phyloP scores from a whole-genome alignment of 1,140 invertebrate species.

The Hyphantria cunea region DNA sequence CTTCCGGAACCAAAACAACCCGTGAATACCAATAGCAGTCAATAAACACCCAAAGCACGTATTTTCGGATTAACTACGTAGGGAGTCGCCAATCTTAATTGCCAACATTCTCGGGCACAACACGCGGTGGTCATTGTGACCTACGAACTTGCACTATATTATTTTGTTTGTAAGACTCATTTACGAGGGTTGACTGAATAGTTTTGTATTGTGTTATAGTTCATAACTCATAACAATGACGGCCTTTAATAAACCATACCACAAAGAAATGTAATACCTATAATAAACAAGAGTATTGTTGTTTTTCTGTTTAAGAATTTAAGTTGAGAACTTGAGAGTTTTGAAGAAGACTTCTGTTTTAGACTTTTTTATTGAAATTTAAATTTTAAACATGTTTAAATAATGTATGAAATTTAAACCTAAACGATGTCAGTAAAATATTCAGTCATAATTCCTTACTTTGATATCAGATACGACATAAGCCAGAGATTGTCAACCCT shows the following conservation, averaged over 20 bases:
- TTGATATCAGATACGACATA: slow-evolving; percentile 25
- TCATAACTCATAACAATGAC: slow-evolving; percentile 29
- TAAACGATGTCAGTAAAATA: slow-evolving; percentile 12
- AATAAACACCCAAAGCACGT: slow-evolving; percentile 74
- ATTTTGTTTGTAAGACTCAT: slow-evolving; percentile 61
- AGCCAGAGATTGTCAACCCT: slow-evolving; percentile 62
- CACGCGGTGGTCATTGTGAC: slow-evolving; percentile 55
- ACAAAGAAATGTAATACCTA: too few species aligned
- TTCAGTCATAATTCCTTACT: slow-evolving; percentile 24
- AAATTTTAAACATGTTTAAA: too few species aligned
- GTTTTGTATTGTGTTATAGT: slow-evolving; percentile 48
- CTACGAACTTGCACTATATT: slow-evolving; percentile 62
- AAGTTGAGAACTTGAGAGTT: too few species aligned
- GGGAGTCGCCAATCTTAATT: slow-evolving; percentile 74
- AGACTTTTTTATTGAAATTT: too few species aligned
- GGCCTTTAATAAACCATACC: too few species aligned
- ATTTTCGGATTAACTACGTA: slow-evolving; percentile 73
- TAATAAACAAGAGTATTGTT: too few species aligned
- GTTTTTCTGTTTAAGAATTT: too few species aligned
- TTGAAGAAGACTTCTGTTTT: too few species aligned
- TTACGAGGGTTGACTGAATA: slow-evolving; percentile 63
- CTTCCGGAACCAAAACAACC: slow-evolving; percentile 49
- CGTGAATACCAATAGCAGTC: slow-evolving; percentile 61
- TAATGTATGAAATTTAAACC: slow-evolving; percentile 5
- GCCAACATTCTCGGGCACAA: slow-evolving; percentile 47